Evolutionary conservation across 2,888 invertebrate genomes (phyloP).

Genomic region (Tachina lurida): DNA sequence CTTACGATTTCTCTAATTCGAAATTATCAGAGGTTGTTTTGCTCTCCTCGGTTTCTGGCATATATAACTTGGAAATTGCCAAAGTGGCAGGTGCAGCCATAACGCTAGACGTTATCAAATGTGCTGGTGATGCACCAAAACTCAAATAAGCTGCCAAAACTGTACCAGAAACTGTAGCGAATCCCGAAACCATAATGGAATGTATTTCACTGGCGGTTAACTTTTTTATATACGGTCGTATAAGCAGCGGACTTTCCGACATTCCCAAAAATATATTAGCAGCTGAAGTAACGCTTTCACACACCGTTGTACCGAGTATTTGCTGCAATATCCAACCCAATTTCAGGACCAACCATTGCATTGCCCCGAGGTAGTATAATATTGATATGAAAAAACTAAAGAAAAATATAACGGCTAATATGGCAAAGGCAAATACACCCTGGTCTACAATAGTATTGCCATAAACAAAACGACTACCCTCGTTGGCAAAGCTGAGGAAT

Average conservation of each 20-base stretch:
- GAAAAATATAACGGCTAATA: slow-evolving; percentile 96
- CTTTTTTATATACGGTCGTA: slow-evolving; percentile 91
- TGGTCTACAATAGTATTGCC: slow-evolving; percentile 86
- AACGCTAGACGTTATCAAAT: slow-evolving; percentile 95
- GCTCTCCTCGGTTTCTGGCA: slow-evolving; percentile 94
- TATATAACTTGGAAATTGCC: slow-evolving; percentile 93
- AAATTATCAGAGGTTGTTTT: slow-evolving; percentile 90
- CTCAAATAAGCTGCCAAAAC: slow-evolving; percentile 96
- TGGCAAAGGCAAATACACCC: slow-evolving; percentile 93
- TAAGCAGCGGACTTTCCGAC: slow-evolving; percentile 94
- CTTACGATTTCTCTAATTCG: slow-evolving; percentile 87
- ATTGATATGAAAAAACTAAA: slow-evolving; percentile 95
- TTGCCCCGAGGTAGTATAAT: slow-evolving; percentile 93
- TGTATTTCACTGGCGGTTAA: slow-evolving; percentile 96
- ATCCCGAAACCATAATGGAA: slow-evolving; percentile 96
- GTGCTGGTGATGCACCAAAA: slow-evolving; percentile 94
- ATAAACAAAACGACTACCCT: slow-evolving; percentile 93
- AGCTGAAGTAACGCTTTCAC: slow-evolving; percentile 96
- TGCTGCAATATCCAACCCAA: slow-evolving; percentile 90
- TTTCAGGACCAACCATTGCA: slow-evolving; percentile 93
- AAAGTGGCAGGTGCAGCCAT: slow-evolving; percentile 98
- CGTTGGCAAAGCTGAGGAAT: slow-evolving; percentile 91
- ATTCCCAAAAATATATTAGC: slow-evolving; percentile 97
- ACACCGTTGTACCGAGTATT: slow-evolving; percentile 93
- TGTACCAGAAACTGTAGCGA: slow-evolving; percentile 97